Evolutionary conservation across 2,888 invertebrate genomes (phyloP).

Genomic region (Tineola bisselliella): DNA sequence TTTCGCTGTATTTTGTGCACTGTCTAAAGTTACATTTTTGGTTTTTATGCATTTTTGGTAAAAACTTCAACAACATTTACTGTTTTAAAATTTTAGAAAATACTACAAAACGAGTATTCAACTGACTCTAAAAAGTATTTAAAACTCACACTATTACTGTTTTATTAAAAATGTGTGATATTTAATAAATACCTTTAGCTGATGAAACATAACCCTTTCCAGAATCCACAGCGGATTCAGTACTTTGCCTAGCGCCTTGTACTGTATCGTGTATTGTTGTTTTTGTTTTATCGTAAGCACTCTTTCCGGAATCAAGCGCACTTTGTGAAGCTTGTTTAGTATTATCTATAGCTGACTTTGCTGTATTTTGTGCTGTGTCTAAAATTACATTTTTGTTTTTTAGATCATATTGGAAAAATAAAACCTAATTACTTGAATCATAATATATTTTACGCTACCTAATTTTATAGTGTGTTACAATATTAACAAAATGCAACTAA

Average conservation of each 20-base stretch:
- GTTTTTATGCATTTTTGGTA: no score
- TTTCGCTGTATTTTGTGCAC: slow-evolving; percentile 30
- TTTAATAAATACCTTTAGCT: slow-evolving; percentile 30
- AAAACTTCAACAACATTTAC: no score
- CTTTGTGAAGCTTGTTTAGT: slow-evolving; percentile 38
- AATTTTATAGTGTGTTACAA: no score
- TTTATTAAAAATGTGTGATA: no score
- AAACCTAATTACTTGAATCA: no score
- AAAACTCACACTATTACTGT: no score
- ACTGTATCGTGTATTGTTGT: slow-evolving; percentile 26
- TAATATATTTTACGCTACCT: no score
- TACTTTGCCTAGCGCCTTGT: slow-evolving; percentile 27
- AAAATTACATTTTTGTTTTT: neutral
- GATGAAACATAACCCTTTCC: slow-evolving; percentile 28
- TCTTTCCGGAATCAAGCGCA: slow-evolving; percentile 31
- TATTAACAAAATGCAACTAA: no score
- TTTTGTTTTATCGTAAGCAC: slow-evolving; percentile 36
- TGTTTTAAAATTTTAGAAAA: no score
- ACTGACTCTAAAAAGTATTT: no score
- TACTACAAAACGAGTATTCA: no score
- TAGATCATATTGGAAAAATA: no score
- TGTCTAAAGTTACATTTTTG: neutral
- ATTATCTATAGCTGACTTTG: slow-evolving; percentile 34
- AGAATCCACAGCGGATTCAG: slow-evolving; percentile 28
- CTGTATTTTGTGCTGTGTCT: slow-evolving; percentile 26